Base-by-base conservation (phyloP, 1,140 invertebrate species). In the Drosophila funebris region DNA sequence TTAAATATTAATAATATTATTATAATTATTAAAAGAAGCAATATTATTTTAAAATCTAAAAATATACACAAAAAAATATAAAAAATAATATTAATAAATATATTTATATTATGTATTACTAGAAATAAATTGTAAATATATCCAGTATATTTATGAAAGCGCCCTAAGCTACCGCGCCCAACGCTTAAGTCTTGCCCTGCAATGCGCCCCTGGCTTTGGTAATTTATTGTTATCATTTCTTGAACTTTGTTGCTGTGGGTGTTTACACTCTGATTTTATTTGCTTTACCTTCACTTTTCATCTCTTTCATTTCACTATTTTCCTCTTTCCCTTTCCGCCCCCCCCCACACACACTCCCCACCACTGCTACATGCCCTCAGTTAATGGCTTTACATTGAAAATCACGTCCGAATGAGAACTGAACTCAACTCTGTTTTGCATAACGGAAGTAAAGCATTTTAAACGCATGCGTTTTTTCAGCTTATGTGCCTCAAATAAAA, bases 201-300 rank as follows among this genome's bases (percentile, higher is more conserved):
- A 27, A 29, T 66, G 8, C 61, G 63, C 9, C 29, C 41, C 53
- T 57, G 53, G 0, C 11, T 14, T 2, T 18, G 0, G 7, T 8
- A 29, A 53, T 8, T 33, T 37, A 39, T 69, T 53, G 37, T 69
- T 62, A 62, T 69, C 57, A 69, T 69, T 54, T 57, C 52, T 18
- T 56, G 27, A 22, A 1, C 6, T 6, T 14, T 46, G 29, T 4
- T 6, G 33, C 58, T 61, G 69, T 60, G 54, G 62, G 63, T 73
- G 62, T 53, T 67, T 60, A 46, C 18, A 39, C 48, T 37, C 33
- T 60, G 64, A 68, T 73, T 61, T 58, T 72, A 58, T 58, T 58
- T 60, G 31, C 43, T 48, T 60, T 58, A 58, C 56, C 41, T 58
- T 58, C 56, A 58, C 56, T 58, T 58, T 58, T 44, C 16, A 44